Evolutionary conservation across 2,113 vertebrate genomes (phyloP).

Genomic region (Pachypanchax playfairii): DNA sequence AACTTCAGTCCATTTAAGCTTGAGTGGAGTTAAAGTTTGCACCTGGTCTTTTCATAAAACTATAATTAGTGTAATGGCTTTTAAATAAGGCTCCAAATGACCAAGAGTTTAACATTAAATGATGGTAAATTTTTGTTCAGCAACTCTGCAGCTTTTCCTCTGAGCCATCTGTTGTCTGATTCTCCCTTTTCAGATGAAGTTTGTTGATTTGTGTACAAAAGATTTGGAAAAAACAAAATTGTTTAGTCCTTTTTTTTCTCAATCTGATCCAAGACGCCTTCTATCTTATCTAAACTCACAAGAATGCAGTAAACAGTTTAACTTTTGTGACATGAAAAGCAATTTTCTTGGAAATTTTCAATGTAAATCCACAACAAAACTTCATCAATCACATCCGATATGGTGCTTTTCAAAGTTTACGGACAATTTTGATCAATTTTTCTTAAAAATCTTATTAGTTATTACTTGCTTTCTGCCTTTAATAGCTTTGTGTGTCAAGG

Average conservation of each 20-base stretch:
- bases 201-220: background rate
- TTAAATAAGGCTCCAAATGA: slow-evolving; percentile 53
- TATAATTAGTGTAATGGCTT: slow-evolving; percentile 54
- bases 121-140: slow-evolving; percentile 36
- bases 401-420: background rate
- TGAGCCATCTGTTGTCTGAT: background rate
- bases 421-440: no score
- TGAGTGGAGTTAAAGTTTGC: slow-evolving; percentile 44
- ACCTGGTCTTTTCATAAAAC: slow-evolving; percentile 64
- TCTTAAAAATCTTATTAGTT: background rate
- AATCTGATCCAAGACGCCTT: slow-evolving; percentile 27
- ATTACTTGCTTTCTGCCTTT: background rate
- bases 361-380: background rate
- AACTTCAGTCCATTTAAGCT: slow-evolving; percentile 26
- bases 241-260: background rate
- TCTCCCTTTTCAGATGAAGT: background rate
- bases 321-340: slow-evolving; percentile 8
- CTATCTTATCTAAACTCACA: slow-evolving; percentile 34
- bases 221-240: no score
- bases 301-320: background rate
- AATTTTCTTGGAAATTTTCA: no score
- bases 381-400: background rate
- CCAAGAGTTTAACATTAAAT: slow-evolving; percentile 36
- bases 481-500: background rate
- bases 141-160: background rate